phyloP scores from a whole-genome alignment of 1,140 invertebrate genomes.

The Drosophila mojavensis region DNA sequence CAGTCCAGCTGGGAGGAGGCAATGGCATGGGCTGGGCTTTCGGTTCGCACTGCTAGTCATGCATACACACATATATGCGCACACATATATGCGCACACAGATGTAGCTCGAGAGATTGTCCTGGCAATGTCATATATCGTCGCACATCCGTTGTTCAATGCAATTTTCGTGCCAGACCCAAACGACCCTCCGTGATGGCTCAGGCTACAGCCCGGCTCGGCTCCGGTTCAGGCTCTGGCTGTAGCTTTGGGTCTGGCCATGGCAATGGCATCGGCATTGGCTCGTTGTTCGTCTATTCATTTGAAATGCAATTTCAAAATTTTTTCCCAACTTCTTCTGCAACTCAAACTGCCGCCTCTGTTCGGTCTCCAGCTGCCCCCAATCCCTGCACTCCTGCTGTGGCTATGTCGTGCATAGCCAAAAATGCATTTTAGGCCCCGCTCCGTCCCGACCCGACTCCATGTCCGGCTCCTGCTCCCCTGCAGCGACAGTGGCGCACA shows the following conservation, averaged over 20 bases:
- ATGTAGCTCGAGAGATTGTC: slow-evolving; percentile 25
- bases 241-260: not conserved
- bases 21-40: slow-evolving; percentile 5
- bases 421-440: slow-evolving; percentile 78
- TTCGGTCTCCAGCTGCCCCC: not conserved
- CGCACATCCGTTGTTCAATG: slow-evolving; percentile 76
- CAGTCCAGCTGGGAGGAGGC: not conserved
- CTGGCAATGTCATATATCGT: slow-evolving; percentile 67
- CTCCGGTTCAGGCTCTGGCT: not conserved
- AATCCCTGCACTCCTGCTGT: not conserved
- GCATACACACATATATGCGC: slow-evolving; percentile 46
- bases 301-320: slow-evolving; percentile 82
- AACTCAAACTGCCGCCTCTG: slow-evolving; percentile 32
- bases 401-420: slow-evolving; percentile 53
- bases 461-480: slow-evolving; percentile 9
- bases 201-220: not conserved
- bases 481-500: slow-evolving; percentile 28
- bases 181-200: slow-evolving; percentile 44
- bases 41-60: slow-evolving; percentile 62
- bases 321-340: slow-evolving; percentile 72
- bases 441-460: not conserved
- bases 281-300: slow-evolving; percentile 62
- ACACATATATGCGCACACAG: slow-evolving; percentile 16
- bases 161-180: slow-evolving; percentile 49
- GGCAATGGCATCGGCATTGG: slow-evolving; percentile 6